A percentile compares a stretch with the other conserved stretches of the same genome.
Evolutionary conservation across 2,888 invertebrate species (phyloP).

Genomic region (Gastracanthus pulcherrimus): DNA sequence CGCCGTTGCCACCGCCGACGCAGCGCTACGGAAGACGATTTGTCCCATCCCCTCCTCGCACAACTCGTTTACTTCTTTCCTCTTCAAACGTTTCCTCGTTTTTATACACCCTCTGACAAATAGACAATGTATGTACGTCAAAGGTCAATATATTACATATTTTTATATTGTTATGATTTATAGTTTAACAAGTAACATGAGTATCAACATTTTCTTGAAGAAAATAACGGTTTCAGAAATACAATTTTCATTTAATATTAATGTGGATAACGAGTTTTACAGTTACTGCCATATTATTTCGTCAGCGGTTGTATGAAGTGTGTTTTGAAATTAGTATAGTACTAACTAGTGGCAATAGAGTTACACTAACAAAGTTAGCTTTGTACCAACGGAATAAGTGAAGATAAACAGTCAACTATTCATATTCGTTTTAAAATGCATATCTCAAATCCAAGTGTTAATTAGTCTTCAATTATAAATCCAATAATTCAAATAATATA

Average conservation of each 20-base stretch:
- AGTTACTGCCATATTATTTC: not conserved
- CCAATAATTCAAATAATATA: not conserved
- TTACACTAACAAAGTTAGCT: constrained; percentile 15
- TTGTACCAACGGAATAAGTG: constrained; percentile 5
- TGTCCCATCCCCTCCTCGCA: not conserved
- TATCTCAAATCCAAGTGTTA: constrained; percentile 4
- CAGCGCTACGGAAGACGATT: constrained; percentile 26
- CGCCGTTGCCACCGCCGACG: too few species aligned
- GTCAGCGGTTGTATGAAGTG: not conserved
- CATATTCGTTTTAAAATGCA: constrained; percentile 6
- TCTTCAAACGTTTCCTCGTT: not conserved
- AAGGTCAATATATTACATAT: too few species aligned
- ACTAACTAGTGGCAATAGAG: constrained; percentile 9
- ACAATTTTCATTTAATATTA: constrained; percentile 1
- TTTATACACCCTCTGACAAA: not conserved
- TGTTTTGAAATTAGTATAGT: constrained; percentile 4
- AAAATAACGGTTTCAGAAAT: too few species aligned
- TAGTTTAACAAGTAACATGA: too few species aligned
- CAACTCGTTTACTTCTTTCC: not conserved
- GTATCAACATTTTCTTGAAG: not conserved
- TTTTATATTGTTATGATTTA: too few species aligned
- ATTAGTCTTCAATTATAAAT: constrained; percentile 2
- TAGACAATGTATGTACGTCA: not conserved
- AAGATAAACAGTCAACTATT: not conserved
- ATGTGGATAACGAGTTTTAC: not conserved